Base-by-base conservation (phyloP, 92 coral and sea anemone species). In the Parazoanthus darwini region DNA sequence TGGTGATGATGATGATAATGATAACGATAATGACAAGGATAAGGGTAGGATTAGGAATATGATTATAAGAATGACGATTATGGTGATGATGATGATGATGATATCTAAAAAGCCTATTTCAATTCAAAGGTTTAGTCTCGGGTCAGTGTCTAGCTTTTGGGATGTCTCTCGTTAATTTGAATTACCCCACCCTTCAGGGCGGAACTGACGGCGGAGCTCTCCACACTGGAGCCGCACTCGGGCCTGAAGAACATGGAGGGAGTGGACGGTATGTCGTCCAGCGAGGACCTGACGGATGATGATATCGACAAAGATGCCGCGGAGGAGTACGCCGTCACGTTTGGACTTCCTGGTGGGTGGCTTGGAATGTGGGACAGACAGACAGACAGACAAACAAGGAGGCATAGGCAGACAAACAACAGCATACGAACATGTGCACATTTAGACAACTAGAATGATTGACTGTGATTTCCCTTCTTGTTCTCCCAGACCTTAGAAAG, bases 321-420 rank as follows among this genome's bases (percentile, higher is more conserved):
- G 73, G 96, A 95, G 36, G 98, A 95, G 73, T 95, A 92, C 83
- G 98, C 98, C 14, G 93, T 95, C 9, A 93, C 98, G 37, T 95
- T 95, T 50, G 93, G 88, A 68, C 84, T 93, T 29, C 96, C 94
- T 42, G 93, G 98, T 92, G 78, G 85, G 92, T 82, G 26, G 4
- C 18, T 14, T 6, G 14, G 26, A 68, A 26, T 13, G 0, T 54
- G 18, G 13, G 70, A 13, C 83, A 54, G 44, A 63, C 68, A 63
- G 68, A 63, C 65, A 58, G 33, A 63, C 4, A 42, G 2, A 10
- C 33, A 29, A 0, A 29, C 33, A 29, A n/a, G 6, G 13, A 39
- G 35, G 20, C 23, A 65, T 9, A 2, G 63, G 67, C 67, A 59
- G n/a, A 59, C 67, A 59, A 3, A 9, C n/a, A 18, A 59, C 11